Evolutionary conservation across 1,140 invertebrate genomes (phyloP).

Genomic region (Anoplophora glabripennis): DNA sequence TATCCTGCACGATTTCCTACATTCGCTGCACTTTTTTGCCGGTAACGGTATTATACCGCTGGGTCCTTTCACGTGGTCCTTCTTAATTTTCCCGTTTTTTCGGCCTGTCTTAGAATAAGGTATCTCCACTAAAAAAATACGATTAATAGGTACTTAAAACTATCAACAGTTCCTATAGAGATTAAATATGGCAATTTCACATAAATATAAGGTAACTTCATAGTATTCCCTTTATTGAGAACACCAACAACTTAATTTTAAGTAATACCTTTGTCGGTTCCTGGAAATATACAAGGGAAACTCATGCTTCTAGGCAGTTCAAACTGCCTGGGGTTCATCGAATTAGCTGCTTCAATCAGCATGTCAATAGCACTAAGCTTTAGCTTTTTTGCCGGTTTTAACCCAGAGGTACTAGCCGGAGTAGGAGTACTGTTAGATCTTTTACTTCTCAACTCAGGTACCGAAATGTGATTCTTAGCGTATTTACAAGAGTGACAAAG

Average conservation of each 20-base stretch:
- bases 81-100: constrained; percentile 27
- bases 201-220: too few relatives aligned
- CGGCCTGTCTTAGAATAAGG: constrained; percentile 19
- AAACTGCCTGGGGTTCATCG: constrained; percentile 86
- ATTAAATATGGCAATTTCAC: too few relatives aligned
- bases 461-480: constrained; percentile 39
- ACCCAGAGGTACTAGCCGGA: constrained; percentile 9
- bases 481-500: constrained; percentile 75
- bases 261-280: constrained; percentile 65
- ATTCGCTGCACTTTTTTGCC: constrained; percentile 79
- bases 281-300: constrained; percentile 76
- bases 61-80: constrained; percentile 31
- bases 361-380: constrained; percentile 66
- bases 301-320: constrained; percentile 77
- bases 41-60: constrained; percentile 55
- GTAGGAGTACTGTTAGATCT: constrained; percentile 33
- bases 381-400: constrained; percentile 44
- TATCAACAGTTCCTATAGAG: too few relatives aligned
- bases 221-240: too few relatives aligned
- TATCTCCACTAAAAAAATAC: constrained; percentile 15
- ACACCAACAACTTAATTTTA: too few relatives aligned
- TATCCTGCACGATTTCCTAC: constrained; percentile 75
- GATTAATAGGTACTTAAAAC: too few relatives aligned
- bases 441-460: constrained; percentile 26
- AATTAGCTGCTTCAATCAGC: constrained; percentile 73